These are phyloP conservation scores for Stegodyphus dumicola DNA, from an alignment of 1,140 invertebrate genomes.

Conservation along the genomic window DNA sequence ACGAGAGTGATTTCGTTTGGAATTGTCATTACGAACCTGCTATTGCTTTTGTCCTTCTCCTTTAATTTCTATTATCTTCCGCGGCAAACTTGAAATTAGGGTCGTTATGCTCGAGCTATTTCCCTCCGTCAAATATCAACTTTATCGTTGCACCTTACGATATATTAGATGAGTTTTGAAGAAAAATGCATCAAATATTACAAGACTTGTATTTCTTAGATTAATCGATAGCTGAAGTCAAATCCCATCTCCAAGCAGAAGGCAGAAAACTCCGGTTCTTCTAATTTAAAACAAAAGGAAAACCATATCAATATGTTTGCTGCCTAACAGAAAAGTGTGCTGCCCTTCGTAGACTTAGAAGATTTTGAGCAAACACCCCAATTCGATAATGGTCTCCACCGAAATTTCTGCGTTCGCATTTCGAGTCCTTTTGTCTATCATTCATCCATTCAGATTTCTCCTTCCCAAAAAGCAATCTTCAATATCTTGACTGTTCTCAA, in stretches of 20 bases:
- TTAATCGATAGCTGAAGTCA: background rate
- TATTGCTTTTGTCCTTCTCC: too few relatives aligned
- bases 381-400: slow-evolving; percentile 52
- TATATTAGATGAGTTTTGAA: background rate
- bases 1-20: too few relatives aligned
- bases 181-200: background rate
- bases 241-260: background rate
- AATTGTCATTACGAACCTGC: too few relatives aligned
- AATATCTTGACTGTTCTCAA: slow-evolving; percentile 53
- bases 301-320: slow-evolving; percentile 54
- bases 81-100: too few relatives aligned
- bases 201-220: background rate
- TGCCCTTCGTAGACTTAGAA: background rate
- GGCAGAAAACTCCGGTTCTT: background rate
- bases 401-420: slow-evolving; percentile 41
- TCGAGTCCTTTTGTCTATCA: slow-evolving; percentile 46
- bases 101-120: too few relatives aligned
- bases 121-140: background rate
- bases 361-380: slow-evolving; percentile 17
- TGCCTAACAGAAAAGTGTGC: background rate
- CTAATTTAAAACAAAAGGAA: slow-evolving; percentile 37
- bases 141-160: background rate
- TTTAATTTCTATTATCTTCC: too few relatives aligned
- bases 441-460: slow-evolving; percentile 58
- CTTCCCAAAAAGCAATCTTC: slow-evolving; percentile 52